These are phyloP conservation scores for Brachionus rotundiformis DNA, from an alignment of 1,140 invertebrate species.

Conservation along the genomic window DNA sequence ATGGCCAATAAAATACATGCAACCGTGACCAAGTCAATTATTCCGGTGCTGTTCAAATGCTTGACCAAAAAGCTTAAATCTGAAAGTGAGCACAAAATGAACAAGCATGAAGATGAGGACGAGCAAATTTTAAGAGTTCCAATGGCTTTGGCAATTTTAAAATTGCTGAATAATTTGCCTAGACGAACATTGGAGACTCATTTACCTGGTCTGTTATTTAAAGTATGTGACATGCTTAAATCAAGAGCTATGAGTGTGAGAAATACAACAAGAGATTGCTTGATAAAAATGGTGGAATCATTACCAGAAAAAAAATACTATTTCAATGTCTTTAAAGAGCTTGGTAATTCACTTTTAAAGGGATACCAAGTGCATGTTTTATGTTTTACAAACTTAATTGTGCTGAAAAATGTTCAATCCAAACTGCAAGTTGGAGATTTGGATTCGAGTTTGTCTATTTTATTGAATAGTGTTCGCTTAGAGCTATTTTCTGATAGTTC, in stretches of 20 bases:
- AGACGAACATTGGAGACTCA: slow-evolving; percentile 73
- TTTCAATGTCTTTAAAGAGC: slow-evolving; percentile 75
- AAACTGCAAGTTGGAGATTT: slow-evolving; percentile 74
- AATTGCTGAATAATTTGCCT: slow-evolving; percentile 84
- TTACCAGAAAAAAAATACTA: slow-evolving; percentile 79
- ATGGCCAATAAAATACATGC: slow-evolving; percentile 51
- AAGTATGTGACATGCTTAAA: slow-evolving; percentile 82
- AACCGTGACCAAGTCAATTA: slow-evolving; percentile 46
- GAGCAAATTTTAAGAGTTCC: slow-evolving; percentile 86
- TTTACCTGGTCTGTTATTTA: slow-evolving; percentile 81
- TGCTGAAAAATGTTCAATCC: slow-evolving; percentile 73
- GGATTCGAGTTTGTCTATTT: slow-evolving; percentile 74
- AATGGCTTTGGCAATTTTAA: slow-evolving; percentile 85
- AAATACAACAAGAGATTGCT: slow-evolving; percentile 78
- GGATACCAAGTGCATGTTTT: slow-evolving; percentile 92
- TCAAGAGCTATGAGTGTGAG: slow-evolving; percentile 84
- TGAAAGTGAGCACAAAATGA: slow-evolving; percentile 75
- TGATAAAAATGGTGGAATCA: slow-evolving; percentile 82
- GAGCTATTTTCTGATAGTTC: slow-evolving; percentile 66
- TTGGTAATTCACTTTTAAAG: slow-evolving; percentile 76
- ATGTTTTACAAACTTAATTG: slow-evolving; percentile 80
- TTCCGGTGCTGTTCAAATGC: neutral
- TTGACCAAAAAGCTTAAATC: slow-evolving; percentile 66
- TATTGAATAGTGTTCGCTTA: slow-evolving; percentile 72
- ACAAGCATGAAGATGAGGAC: slow-evolving; percentile 68